Evolutionary conservation across 2,113 vertebrate species (phyloP).

Genomic region (Delphinus delphis): DNA sequence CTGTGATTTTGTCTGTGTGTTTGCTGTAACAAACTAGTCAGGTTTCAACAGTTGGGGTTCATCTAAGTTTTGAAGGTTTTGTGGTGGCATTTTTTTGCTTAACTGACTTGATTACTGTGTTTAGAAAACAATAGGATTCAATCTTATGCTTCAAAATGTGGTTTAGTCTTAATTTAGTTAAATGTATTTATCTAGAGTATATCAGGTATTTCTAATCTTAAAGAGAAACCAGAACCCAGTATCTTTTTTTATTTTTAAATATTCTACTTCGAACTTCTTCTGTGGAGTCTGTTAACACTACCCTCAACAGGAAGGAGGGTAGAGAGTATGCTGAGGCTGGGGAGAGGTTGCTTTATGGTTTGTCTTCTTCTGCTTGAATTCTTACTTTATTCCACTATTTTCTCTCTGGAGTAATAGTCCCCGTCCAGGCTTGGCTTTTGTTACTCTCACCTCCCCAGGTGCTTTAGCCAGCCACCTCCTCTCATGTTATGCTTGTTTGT

Average conservation of each 20-base stretch:
- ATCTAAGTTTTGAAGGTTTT: slow-evolving; percentile 50
- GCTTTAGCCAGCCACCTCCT: neutral
- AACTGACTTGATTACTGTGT: slow-evolving; percentile 65
- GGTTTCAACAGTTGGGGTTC: slow-evolving; percentile 60
- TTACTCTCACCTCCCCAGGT: rapidly evolving
- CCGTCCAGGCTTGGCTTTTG: neutral
- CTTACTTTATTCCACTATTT: rapidly evolving
- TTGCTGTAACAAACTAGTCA: slow-evolving; percentile 65
- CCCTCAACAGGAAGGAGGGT: too few relatives aligned
- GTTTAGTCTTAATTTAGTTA: slow-evolving; percentile 69
- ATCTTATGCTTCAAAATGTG: slow-evolving; percentile 63
- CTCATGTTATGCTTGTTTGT: neutral
- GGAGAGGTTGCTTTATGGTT: neutral
- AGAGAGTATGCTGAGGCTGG: too few relatives aligned
- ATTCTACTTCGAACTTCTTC: neutral
- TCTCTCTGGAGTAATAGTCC: neutral
- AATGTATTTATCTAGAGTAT: slow-evolving; percentile 49
- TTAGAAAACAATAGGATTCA: slow-evolving; percentile 64
- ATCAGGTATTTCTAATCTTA: neutral
- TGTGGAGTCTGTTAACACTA: neutral
- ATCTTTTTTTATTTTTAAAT: neutral
- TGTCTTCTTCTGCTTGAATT: neutral
- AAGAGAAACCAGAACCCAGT: neutral
- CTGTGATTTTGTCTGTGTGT: slow-evolving; percentile 59
- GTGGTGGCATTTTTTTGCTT: slow-evolving; percentile 23